These are phyloP conservation scores for Incurvaria masculella DNA, from an alignment of 2,888 invertebrate species.

Conservation along the genomic window DNA sequence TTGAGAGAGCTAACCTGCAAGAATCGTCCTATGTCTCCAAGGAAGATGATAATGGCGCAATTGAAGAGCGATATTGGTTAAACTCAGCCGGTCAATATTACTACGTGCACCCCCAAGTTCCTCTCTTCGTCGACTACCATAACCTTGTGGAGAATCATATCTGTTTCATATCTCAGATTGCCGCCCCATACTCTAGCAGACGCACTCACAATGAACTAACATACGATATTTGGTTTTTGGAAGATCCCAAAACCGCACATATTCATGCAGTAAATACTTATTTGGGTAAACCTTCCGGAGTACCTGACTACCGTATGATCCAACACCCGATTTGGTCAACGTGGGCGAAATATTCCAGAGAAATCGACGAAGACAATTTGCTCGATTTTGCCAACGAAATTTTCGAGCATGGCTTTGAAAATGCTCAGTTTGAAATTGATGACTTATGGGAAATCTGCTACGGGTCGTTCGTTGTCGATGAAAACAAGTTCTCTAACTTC, in stretches of 20 bases:
- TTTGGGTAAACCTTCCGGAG: slow-evolving; percentile 58
- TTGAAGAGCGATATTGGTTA: slow-evolving; percentile 68
- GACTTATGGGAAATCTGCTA: slow-evolving; percentile 86
- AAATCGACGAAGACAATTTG: slow-evolving; percentile 61
- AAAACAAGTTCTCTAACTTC: slow-evolving; percentile 67
- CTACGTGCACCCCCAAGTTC: slow-evolving; percentile 59
- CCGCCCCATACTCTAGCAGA: slow-evolving; percentile 50
- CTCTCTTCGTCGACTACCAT: slow-evolving; percentile 70
- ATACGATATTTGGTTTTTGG: slow-evolving; percentile 60
- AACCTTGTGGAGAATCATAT: slow-evolving; percentile 47
- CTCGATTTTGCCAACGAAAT: slow-evolving; percentile 66
- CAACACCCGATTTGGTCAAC: slow-evolving; percentile 86
- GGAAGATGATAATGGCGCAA: slow-evolving; percentile 52
- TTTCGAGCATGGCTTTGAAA: slow-evolving; percentile 57
- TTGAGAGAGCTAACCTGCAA: slow-evolving; percentile 48
- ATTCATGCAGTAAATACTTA: slow-evolving; percentile 58
- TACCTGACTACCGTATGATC: slow-evolving; percentile 68
- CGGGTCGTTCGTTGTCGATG: slow-evolving; percentile 72
- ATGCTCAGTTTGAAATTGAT: slow-evolving; percentile 81
- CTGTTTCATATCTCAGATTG: slow-evolving; percentile 55
- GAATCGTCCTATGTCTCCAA: slow-evolving; percentile 56
- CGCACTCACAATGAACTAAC: slow-evolving; percentile 39
- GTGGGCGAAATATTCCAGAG: slow-evolving; percentile 69
- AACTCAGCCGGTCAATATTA: slow-evolving; percentile 68
- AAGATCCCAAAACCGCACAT: slow-evolving; percentile 61